These are phyloP conservation scores for Micropoecilia bifurca DNA, from an alignment of 2,797 vertebrate species.

Conservation along the genomic window DNA sequence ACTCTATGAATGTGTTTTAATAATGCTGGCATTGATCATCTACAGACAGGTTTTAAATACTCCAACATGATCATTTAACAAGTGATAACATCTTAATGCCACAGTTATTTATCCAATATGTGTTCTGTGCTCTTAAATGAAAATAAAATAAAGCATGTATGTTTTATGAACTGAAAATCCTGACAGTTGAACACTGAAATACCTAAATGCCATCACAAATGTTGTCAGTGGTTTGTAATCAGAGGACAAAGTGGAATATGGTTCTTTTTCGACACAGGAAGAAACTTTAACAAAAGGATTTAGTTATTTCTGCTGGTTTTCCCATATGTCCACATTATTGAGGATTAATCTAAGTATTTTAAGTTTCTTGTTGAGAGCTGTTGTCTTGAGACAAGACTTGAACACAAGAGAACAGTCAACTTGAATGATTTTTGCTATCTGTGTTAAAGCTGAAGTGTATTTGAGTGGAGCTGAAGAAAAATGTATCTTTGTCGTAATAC, in stretches of 20 bases:
- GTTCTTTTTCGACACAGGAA: not conserved
- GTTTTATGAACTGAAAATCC: not conserved
- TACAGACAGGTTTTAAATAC: not conserved
- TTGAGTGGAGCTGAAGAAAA: not conserved
- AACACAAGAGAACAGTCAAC: constrained; percentile 20
- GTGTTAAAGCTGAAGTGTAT: constrained; percentile 13
- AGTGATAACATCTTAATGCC: not conserved
- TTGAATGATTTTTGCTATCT: not conserved
- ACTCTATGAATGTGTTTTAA: not conserved
- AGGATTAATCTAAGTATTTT: constrained; percentile 39
- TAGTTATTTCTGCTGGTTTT: not conserved
- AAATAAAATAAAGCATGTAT: not conserved
- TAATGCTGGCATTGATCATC: not conserved
- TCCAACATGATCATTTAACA: not conserved
- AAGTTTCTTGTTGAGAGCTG: constrained; percentile 26
- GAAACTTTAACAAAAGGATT: not conserved
- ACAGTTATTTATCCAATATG: not conserved
- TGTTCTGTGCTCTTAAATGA: not conserved
- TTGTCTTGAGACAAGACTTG: constrained; percentile 14
- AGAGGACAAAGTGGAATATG: not conserved
- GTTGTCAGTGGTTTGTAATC: not conserved
- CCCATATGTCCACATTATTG: not conserved
- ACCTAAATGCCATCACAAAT: not conserved
- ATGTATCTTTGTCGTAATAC: not conserved
- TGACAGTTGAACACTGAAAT: not conserved